Evolutionary conservation across 2,797 vertebrate genomes (phyloP).

Genomic region (Acropternis orthonyx): DNA sequence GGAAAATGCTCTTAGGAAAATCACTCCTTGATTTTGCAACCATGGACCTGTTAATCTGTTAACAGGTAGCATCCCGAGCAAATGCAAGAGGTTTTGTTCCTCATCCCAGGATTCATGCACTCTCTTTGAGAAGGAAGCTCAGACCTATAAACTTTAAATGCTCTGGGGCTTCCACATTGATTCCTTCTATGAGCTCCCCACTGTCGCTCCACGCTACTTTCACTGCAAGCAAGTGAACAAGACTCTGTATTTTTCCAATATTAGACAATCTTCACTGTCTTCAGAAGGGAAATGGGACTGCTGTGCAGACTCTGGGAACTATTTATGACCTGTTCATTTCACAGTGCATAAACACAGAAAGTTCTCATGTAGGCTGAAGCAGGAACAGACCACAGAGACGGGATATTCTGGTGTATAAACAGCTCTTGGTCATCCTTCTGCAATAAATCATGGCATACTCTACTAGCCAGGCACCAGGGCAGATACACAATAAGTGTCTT

Average conservation of each 20-base stretch:
- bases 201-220: too few species aligned
- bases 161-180: neutral
- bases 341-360: neutral
- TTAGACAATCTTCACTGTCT: neutral
- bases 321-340: neutral
- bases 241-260: neutral
- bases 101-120: neutral
- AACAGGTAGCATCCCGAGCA: neutral
- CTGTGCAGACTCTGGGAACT: neutral
- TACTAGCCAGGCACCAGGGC: neutral
- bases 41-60: neutral
- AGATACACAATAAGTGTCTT: neutral
- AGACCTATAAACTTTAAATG: neutral
- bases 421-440: neutral
- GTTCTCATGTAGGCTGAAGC: neutral
- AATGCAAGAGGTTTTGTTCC: neutral
- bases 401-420: neutral
- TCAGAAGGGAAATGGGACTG: neutral
- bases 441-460: neutral
- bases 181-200: neutral
- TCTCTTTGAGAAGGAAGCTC: neutral
- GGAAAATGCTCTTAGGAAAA: neutral
- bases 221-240: neutral
- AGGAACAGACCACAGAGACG: neutral
- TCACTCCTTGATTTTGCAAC: neutral